These are phyloP conservation scores for Aphyosemion australe DNA, from an alignment of 2,113 vertebrate species.

Conservation along the genomic window DNA sequence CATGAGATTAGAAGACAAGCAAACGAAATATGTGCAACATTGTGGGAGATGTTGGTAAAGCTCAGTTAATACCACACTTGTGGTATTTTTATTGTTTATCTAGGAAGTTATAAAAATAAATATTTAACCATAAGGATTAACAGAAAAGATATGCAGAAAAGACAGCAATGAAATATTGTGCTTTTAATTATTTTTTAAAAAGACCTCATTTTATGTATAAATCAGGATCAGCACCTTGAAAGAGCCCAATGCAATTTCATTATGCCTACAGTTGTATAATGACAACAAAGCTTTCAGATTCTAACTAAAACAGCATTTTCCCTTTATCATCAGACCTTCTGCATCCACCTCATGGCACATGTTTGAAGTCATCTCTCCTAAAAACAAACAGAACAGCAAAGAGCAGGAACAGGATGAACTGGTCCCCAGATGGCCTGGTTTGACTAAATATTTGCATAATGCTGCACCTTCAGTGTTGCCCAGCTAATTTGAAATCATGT, in stretches of 20 bases:
- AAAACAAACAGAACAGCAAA: conserved; percentile 5
- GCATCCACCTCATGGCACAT: background rate
- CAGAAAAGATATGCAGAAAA: too few relatives aligned
- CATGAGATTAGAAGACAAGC: background rate
- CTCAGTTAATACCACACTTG: too few relatives aligned
- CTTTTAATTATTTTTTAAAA: too few relatives aligned
- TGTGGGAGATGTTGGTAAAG: background rate
- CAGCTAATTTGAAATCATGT: background rate
- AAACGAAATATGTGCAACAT: background rate
- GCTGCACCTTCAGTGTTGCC: background rate
- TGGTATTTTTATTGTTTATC: too few relatives aligned
- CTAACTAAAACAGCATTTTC: background rate
- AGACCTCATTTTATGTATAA: too few relatives aligned
- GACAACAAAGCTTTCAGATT: too few relatives aligned
- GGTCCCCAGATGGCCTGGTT: conserved; percentile 12
- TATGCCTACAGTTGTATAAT: too few relatives aligned
- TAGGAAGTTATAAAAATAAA: too few relatives aligned
- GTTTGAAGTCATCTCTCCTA: background rate
- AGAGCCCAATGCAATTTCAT: too few relatives aligned
- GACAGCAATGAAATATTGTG: too few relatives aligned
- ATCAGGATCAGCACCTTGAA: too few relatives aligned
- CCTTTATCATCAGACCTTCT: background rate
- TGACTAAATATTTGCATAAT: conserved; percentile 26
- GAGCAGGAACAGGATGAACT: conserved; percentile 3
- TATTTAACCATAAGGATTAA: too few relatives aligned